Conservation (phyloP, 2,888 invertebrate genomes). For the Pollenia amentaria region DNA sequence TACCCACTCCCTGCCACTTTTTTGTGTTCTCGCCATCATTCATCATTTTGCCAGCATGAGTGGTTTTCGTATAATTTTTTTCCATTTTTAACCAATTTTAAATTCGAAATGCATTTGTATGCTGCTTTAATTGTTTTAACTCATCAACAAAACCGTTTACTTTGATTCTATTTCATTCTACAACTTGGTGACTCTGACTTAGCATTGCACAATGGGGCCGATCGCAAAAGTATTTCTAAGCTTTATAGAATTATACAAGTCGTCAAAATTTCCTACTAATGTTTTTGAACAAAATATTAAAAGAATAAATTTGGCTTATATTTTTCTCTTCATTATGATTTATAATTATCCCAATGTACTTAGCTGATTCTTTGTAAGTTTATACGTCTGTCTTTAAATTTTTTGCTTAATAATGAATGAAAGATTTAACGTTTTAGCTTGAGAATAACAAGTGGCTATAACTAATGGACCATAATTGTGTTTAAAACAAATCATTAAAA, state of each 20-base stretch:
- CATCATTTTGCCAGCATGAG: slow-evolving; percentile 46
- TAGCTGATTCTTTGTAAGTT: too few species aligned
- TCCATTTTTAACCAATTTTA: slow-evolving; percentile 4
- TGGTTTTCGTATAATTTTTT: slow-evolving; percentile 22
- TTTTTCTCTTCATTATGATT: too few species aligned
- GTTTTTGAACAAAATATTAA: neutral
- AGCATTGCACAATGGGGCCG: neutral
- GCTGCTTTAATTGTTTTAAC: slow-evolving; percentile 68
- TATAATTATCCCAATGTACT: too few species aligned
- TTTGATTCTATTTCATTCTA: slow-evolving; percentile 30
- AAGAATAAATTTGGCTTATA: neutral
- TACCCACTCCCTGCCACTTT: slow-evolving; percentile 42
- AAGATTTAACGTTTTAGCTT: neutral
- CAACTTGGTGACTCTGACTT: slow-evolving; percentile 23
- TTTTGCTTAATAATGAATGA: too few species aligned
- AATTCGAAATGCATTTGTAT: slow-evolving; percentile 62
- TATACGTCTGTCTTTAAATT: too few species aligned
- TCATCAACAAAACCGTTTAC: slow-evolving; percentile 55
- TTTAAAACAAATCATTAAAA: slow-evolving; percentile 52
- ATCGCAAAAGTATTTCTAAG: too few species aligned
- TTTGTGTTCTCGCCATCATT: slow-evolving; percentile 31
- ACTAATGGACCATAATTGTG: slow-evolving; percentile 56
- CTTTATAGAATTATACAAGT: too few species aligned
- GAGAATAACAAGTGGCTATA: slow-evolving; percentile 43
- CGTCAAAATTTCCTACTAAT: too few species aligned